Conservation (phyloP, 2,797 vertebrate species). For the Percopsis omiscomaycus region DNA sequence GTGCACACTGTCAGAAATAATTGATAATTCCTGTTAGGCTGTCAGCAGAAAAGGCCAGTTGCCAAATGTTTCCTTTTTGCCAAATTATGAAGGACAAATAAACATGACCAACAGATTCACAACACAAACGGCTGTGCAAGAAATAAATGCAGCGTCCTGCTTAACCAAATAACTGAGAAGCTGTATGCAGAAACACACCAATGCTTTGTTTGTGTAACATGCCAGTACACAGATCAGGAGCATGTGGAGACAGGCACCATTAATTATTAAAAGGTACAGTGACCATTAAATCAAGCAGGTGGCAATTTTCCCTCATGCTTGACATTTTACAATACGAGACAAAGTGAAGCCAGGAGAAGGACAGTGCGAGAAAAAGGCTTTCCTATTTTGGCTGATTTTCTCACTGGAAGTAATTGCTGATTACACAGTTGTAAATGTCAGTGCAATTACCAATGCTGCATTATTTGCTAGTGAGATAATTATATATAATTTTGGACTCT, state of each 20-base stretch:
- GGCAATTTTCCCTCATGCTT: slow-evolving; percentile 55
- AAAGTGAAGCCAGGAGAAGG: slow-evolving; percentile 17
- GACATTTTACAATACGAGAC: slow-evolving; percentile 55
- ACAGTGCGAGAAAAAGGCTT: neutral
- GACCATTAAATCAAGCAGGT: slow-evolving; percentile 56
- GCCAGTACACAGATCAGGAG: slow-evolving; percentile 21
- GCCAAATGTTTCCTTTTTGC: slow-evolving; percentile 9
- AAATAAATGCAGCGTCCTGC: too few species aligned
- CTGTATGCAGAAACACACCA: neutral
- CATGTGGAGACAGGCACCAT: slow-evolving; percentile 41
- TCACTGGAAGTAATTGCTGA: slow-evolving; percentile 12
- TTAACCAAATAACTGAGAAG: neutral
- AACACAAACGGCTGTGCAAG: too few species aligned
- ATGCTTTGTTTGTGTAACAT: neutral
- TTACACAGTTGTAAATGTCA: slow-evolving; percentile 39
- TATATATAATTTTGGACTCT: slow-evolving; percentile 50
- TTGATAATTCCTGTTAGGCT: neutral
- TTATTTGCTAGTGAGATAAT: slow-evolving; percentile 56
- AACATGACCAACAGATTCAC: slow-evolving; percentile 39
- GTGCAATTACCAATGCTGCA: slow-evolving; percentile 48
- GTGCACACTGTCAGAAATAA: too few species aligned
- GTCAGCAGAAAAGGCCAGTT: neutral
- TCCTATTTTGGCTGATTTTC: slow-evolving; percentile 4
- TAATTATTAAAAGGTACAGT: slow-evolving; percentile 65
- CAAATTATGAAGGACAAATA: slow-evolving; percentile 36